These are phyloP conservation scores for Leptosomus discolor DNA, from an alignment of 2,113 vertebrate genomes.

Conservation along the genomic window DNA sequence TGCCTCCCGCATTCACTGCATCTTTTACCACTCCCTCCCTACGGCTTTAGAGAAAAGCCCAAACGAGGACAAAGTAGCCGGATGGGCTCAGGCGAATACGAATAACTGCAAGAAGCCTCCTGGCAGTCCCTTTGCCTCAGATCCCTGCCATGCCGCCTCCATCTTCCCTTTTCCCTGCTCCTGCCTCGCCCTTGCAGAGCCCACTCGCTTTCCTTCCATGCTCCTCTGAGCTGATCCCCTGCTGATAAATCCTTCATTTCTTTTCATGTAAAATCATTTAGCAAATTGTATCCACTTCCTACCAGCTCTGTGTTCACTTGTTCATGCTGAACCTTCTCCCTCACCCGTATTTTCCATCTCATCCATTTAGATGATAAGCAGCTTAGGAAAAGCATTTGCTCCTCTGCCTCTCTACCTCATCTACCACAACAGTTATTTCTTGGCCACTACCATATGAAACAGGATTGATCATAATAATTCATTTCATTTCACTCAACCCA, in stretches of 20 bases:
- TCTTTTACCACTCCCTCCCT: neutral
- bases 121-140: neutral
- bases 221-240: neutral
- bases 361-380: neutral
- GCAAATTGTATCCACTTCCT: neutral
- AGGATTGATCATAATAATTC: constrained; percentile 10
- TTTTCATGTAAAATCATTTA: neutral
- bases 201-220: neutral
- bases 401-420: neutral
- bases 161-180: neutral
- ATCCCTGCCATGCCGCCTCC: neutral
- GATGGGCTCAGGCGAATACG: neutral
- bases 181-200: neutral
- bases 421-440: neutral
- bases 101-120: neutral
- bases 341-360: neutral
- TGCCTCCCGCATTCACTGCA: neutral
- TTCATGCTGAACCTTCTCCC: neutral
- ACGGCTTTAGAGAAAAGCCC: neutral
- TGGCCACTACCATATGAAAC: neutral
- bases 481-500: neutral
- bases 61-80: neutral
- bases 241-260: neutral
- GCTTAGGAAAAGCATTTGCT: neutral
- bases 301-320: neutral